Evolutionary conservation across 2,888 invertebrate genomes (phyloP).

Genomic region (Caradrina clavipalpis): DNA sequence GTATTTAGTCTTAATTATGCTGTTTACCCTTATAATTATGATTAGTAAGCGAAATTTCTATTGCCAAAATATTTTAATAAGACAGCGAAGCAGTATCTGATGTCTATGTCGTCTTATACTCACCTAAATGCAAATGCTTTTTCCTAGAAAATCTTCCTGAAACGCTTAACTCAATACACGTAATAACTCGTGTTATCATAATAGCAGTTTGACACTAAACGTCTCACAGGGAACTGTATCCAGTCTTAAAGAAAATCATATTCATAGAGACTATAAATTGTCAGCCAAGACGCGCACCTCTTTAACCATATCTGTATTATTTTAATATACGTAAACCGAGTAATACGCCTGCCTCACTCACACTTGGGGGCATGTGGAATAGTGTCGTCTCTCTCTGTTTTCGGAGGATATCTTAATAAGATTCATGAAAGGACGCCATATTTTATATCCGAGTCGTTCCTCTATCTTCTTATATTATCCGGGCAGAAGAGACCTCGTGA

Average conservation of each 20-base stretch:
- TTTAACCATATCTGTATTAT: conserved; percentile 89
- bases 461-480: conserved; percentile 92
- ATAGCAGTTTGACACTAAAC: conserved; percentile 79
- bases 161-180: conserved; percentile 46
- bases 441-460: conserved; percentile 93
- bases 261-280: conserved; percentile 90
- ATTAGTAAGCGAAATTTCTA: no score
- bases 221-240: conserved; percentile 83
- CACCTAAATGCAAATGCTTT: neutral
- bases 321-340: conserved; percentile 90
- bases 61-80: no score
- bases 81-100: no score
- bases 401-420: conserved; percentile 95
- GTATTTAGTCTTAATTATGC: no score
- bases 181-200: conserved; percentile 65
- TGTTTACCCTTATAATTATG: no score
- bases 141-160: neutral
- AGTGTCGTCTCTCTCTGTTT: conserved; percentile 85
- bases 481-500: conserved; percentile 86
- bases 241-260: conserved; percentile 89
- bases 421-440: conserved; percentile 96
- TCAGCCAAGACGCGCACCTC: conserved; percentile 83
- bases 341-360: conserved; percentile 71
- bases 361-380: conserved; percentile 57
- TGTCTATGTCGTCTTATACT: no score